Base-by-base conservation (phyloP, 2,113 vertebrate species). In the Sarotherodon lohbergeri region DNA sequence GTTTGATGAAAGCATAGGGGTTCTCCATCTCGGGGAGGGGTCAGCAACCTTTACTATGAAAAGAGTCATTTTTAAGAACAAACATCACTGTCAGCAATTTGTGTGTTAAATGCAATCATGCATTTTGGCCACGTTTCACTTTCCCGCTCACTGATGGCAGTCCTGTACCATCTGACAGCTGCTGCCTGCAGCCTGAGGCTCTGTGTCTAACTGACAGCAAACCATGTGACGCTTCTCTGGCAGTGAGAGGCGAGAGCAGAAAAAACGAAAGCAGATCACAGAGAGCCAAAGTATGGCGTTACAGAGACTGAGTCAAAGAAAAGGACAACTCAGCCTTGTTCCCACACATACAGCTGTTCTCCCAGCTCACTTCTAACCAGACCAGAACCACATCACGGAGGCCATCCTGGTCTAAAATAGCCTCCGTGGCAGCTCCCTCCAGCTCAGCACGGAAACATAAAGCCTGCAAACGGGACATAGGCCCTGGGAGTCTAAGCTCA, bases 261-360 rank as follows among this genome's bases (percentile, higher is more conserved):
- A 78, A 39, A 80, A 87, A 76, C 27, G 36, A 80, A 73, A 83
- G 78, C 79, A 71, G 79, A 86, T 71, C 57, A 22, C 27, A 71
- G 81, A 32, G 78, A 79, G 52, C 80, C 5, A 22, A 50, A 87
- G 80, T 3, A 12, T 73, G 32, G 66, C 39, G 5, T 54, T 17
- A 12, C 61, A 48, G 56, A 36, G 68, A 8, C 34, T 48, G 55
- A 68, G 80, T 83, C 55, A 27, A 29, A 87, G 68, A 90, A 89
- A 92, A 46, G 82, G 87, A 86, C 82, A 89, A 82, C 54, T 88
- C 86, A 88, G 85, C 85, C 88, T 89, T 87, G 88, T 90, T 93
- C 90, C 84, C 90, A 86, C 88, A 88, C 86, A 55, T 84, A 84
- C 68, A 84, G 84, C 55, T 79, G 78, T 11, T 90, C 63, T 83